Conservation (phyloP, 1,140 invertebrate species). For the Argopecten irradians region DNA sequence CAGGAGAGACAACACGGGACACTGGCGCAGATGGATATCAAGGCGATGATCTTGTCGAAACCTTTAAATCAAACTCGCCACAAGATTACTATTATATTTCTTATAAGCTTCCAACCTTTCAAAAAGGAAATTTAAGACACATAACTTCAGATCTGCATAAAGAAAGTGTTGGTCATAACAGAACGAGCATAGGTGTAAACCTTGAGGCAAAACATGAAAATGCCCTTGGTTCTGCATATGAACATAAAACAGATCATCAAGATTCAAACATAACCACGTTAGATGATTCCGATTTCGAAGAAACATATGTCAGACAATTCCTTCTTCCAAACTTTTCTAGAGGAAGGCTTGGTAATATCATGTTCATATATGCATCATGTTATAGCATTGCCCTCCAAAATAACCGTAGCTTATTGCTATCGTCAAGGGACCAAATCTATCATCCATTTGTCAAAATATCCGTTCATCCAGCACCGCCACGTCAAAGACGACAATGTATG, state of each 20-base stretch:
- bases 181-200: background rate
- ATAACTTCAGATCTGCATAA: background rate
- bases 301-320: background rate
- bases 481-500: background rate
- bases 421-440: background rate
- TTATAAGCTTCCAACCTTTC: too few species aligned
- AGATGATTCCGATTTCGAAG: background rate
- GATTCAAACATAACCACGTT: background rate
- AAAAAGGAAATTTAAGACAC: too few species aligned
- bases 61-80: too few species aligned
- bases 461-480: background rate
- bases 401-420: constrained; percentile 14
- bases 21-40: background rate
- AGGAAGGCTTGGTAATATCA: constrained; percentile 36
- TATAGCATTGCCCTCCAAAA: constrained; percentile 26
- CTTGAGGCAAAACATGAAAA: background rate
- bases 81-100: too few species aligned
- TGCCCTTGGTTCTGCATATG: background rate
- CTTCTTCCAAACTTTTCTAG: background rate
- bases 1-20: background rate
- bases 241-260: background rate
- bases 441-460: constrained; percentile 31
- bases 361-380: constrained; percentile 47
- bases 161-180: background rate
- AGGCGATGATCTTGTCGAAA: background rate